Evolutionary conservation across 2,113 vertebrate species (phyloP), one percentile per base, ranked within the genome.

Genomic region (Platycercus adscitus): DNA sequence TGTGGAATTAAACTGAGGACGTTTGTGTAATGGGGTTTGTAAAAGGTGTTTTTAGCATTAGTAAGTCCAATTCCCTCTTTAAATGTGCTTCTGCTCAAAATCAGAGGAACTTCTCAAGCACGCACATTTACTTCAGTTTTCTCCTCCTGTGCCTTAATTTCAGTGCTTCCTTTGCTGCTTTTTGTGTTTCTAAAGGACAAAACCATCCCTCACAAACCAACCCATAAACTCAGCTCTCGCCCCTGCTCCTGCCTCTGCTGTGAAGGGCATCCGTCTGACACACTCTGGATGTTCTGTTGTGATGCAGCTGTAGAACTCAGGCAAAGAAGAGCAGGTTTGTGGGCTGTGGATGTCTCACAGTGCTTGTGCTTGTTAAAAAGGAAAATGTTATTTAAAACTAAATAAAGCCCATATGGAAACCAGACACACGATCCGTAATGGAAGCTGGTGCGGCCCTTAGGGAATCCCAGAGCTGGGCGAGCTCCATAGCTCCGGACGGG

Each of bases 21-120:
- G 68, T 85, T 95, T 95, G 69, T 88, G 82, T 73, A 53, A 18
- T 18, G 56, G 90, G 60, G 80, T 85, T 91, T 87, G 75, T 46
- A 20, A 91, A 87, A 95, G 89, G 90, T 11, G 64, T 84, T 95
- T 93, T 83, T 95, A 81, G 31, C 70, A 55, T 41, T 87, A 73
- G 86, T 80, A 71, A 81, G 23, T 68, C 58, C 39, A 3, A 3
- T 83, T 92, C 85, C 85, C 64, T 91, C 96, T 92, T 88, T 8
- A 91, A 76, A 65, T 24, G 37, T 0, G 24, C 17, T 95, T 95
- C 89, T 89, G 41, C 94, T 88, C 78, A 70, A 92, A 94, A 97
- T 93, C 46, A 65, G 92, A 72, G 81, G 77, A 47, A 39, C 79
- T 91, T 95, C 81, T 92, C 65, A 80, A 94, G 82, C 79, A 9